Evolutionary conservation across 2,113 vertebrate genomes (phyloP).

Genomic region (Forbesichthys agassizii): DNA sequence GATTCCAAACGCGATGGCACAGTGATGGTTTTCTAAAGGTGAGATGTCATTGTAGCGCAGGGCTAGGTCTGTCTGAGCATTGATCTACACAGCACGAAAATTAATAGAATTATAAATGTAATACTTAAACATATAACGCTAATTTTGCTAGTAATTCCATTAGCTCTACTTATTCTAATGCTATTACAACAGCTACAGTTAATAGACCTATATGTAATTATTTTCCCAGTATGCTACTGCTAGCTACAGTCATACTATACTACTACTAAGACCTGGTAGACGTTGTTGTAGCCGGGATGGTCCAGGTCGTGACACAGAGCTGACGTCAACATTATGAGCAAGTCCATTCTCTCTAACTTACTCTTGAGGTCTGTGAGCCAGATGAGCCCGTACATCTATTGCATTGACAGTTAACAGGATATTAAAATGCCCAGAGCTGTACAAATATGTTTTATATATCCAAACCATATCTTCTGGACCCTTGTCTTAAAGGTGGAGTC

Average conservation of each 20-base stretch:
- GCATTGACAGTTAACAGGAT: not conserved
- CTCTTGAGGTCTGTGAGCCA: constrained; percentile 60
- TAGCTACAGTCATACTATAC: not conserved
- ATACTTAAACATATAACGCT: not conserved
- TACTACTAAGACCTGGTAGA: constrained; percentile 46
- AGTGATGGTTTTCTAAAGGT: constrained; percentile 71
- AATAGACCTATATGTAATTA: not conserved
- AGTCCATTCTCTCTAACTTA: constrained; percentile 34
- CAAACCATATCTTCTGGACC: too few relatives aligned
- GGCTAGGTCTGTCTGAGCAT: constrained; percentile 68
- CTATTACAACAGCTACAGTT: too few relatives aligned
- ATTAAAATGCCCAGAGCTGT: not conserved
- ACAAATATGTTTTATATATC: too few relatives aligned
- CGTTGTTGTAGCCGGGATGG: constrained; percentile 66
- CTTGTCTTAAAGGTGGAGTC: too few relatives aligned
- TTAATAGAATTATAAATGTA: not conserved
- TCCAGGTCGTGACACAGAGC: constrained; percentile 67
- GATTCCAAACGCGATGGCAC: constrained; percentile 79
- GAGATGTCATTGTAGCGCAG: constrained; percentile 74
- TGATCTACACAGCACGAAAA: constrained; percentile 51
- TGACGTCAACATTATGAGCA: constrained; percentile 60
- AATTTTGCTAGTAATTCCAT: not conserved
- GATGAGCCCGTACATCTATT: constrained; percentile 62
- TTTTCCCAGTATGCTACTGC: not conserved
- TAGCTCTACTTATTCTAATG: too few relatives aligned